Conservation (phyloP, 2,888 invertebrate genomes). For the Erebia epiphron region DNA sequence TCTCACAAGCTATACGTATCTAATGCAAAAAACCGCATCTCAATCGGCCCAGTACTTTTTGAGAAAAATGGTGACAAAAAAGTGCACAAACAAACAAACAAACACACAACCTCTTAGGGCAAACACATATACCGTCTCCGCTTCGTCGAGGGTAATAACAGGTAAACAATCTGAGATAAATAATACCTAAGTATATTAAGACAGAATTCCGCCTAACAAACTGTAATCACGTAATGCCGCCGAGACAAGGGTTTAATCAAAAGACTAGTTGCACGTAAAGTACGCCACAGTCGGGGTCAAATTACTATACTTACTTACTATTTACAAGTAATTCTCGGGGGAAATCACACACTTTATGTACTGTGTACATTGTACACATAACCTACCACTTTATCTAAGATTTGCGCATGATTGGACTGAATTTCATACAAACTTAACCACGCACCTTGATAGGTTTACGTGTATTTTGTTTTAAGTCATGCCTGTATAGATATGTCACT, state of each 20-base stretch:
- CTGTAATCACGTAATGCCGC: slow-evolving; percentile 6
- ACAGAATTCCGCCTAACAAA: background rate
- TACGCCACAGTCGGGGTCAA: slow-evolving; percentile 31
- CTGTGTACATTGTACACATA: background rate
- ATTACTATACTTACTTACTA: slow-evolving; percentile 27
- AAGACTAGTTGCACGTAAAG: slow-evolving; percentile 16
- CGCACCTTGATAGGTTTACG: background rate
- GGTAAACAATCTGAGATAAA: no score
- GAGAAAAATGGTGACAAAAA: no score
- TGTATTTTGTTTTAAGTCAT: background rate
- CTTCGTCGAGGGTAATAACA: no score
- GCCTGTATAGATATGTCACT: no score
- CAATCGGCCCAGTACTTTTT: no score
- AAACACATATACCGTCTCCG: no score
- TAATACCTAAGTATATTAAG: background rate
- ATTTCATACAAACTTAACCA: background rate
- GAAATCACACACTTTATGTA: slow-evolving; percentile 12
- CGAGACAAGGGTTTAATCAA: slow-evolving; percentile 15
- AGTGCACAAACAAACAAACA: no score
- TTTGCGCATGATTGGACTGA: background rate
- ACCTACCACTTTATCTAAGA: slow-evolving; percentile 3
- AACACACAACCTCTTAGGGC: no score
- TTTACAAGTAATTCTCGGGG: slow-evolving; percentile 8
- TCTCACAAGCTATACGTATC: no score
- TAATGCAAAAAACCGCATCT: no score